Conservation (phyloP, 2,888 invertebrate genomes). For the Aricia artaxerxes region DNA sequence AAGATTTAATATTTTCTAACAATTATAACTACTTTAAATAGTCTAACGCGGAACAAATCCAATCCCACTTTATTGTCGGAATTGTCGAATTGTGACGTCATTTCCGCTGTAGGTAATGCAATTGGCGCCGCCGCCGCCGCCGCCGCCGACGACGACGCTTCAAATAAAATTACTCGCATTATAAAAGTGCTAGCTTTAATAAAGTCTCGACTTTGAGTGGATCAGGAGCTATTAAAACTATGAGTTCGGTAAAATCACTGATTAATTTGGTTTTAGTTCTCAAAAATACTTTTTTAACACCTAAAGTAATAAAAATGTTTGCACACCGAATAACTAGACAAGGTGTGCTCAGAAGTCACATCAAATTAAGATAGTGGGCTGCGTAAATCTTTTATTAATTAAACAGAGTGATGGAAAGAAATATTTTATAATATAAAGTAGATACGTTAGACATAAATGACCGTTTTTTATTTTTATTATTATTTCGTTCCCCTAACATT, state of each 20-base stretch:
- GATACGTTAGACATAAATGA: too few relatives aligned
- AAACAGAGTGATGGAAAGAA: too few relatives aligned
- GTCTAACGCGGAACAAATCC: neutral
- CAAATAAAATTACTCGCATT: conserved; percentile 26
- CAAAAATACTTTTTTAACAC: neutral
- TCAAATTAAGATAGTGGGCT: neutral
- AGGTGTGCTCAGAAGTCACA: neutral
- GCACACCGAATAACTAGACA: too few relatives aligned
- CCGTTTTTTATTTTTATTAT: too few relatives aligned
- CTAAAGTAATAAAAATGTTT: neutral
- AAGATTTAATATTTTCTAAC: neutral
- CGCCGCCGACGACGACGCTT: neutral
- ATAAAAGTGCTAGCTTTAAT: conserved; percentile 8
- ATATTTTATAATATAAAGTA: too few relatives aligned
- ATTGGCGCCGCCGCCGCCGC: neutral
- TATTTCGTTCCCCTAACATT: too few relatives aligned
- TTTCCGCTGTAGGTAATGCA: conserved; percentile 23
- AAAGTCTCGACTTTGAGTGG: neutral
- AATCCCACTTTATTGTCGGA: conserved; percentile 18
- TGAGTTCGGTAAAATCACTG: neutral
- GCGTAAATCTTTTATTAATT: too few relatives aligned
- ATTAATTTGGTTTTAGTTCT: neutral
- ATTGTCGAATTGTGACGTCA: conserved; percentile 29
- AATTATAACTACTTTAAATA: neutral
- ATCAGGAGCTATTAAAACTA: neutral